Evolutionary conservation across 2,113 vertebrate species (phyloP).

Genomic region (Symphodus melops): DNA sequence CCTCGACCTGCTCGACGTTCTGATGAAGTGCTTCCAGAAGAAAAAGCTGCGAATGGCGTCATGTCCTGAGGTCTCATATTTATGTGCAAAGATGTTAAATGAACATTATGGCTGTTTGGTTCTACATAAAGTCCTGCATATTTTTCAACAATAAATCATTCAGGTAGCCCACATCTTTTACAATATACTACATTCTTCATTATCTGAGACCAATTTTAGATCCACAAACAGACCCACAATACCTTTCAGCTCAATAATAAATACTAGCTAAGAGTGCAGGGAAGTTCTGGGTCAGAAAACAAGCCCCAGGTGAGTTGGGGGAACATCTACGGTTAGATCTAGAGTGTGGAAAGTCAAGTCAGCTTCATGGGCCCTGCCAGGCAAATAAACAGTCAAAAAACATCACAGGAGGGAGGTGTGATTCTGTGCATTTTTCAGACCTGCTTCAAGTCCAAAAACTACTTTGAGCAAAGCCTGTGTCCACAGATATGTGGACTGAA

Average conservation of each 20-base stretch:
- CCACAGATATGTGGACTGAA: conserved; percentile 53
- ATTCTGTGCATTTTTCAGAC: conserved; percentile 36
- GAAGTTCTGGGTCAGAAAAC: conserved; percentile 29
- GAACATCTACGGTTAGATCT: conserved; percentile 45
- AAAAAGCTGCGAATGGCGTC: conserved; percentile 24
- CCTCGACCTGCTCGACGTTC: conserved; percentile 26
- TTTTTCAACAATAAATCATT: conserved; percentile 9
- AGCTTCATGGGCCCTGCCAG: conserved; percentile 40
- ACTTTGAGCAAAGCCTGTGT: conserved; percentile 24
- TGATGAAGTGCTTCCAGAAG: conserved; percentile 63
- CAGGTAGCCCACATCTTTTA: conserved; percentile 2
- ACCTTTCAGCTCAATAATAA: conserved; percentile 40
- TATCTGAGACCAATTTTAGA: conserved; percentile 14
- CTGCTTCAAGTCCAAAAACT: conserved; percentile 28
- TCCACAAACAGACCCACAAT: neutral
- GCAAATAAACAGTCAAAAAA: conserved; percentile 48
- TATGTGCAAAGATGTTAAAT: conserved; percentile 31
- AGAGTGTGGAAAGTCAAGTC: conserved; percentile 28
- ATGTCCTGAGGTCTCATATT: conserved; percentile 29
- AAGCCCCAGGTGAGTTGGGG: conserved; percentile 47
- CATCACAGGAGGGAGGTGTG: conserved; percentile 22
- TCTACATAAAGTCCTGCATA: neutral
- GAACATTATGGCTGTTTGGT: neutral
- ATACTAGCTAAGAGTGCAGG: conserved; percentile 36
- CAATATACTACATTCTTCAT: conserved; percentile 1